These are phyloP conservation scores for Drosophila kanekoi DNA, from an alignment of 2,888 invertebrate species.

Conservation along the genomic window DNA sequence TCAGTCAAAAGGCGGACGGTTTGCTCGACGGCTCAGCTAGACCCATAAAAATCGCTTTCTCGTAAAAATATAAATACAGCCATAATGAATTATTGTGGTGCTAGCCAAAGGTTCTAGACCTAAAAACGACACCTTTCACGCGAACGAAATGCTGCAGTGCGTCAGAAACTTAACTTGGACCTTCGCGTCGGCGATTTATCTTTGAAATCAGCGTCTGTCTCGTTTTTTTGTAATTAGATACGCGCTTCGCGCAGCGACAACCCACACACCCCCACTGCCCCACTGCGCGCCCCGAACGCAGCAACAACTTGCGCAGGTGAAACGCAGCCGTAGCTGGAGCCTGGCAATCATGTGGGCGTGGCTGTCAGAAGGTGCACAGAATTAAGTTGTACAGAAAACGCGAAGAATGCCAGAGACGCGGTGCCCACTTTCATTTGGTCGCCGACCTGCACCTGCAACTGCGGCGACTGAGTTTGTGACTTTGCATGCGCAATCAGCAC, in stretches of 20 bases:
- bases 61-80: conserved; percentile 48
- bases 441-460: conserved; percentile 32
- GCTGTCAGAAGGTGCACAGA: conserved; percentile 58
- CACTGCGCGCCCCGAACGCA: not conserved
- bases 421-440: conserved; percentile 58
- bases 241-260: conserved; percentile 59
- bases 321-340: conserved; percentile 28
- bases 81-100: conserved; percentile 48
- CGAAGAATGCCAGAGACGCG: conserved; percentile 44
- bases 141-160: conserved; percentile 43
- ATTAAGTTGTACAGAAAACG: conserved; percentile 74
- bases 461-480: conserved; percentile 60
- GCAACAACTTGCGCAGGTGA: conserved; percentile 45
- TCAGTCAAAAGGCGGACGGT: conserved; percentile 27
- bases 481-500: conserved; percentile 80
- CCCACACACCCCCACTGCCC: conserved; percentile 60
- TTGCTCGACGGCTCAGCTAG: conserved; percentile 31
- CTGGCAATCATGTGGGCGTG: conserved; percentile 69
- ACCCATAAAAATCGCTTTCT: conserved; percentile 70
- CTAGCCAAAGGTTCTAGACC: conserved; percentile 53
- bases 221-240: conserved; percentile 75
- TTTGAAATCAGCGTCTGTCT: conserved; percentile 80
- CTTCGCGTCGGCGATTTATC: conserved; percentile 74
- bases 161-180: conserved; percentile 27
- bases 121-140: conserved; percentile 68